phyloP scores from a whole-genome alignment of 2,113 vertebrate genomes.

The Xiphophorus hellerii region DNA sequence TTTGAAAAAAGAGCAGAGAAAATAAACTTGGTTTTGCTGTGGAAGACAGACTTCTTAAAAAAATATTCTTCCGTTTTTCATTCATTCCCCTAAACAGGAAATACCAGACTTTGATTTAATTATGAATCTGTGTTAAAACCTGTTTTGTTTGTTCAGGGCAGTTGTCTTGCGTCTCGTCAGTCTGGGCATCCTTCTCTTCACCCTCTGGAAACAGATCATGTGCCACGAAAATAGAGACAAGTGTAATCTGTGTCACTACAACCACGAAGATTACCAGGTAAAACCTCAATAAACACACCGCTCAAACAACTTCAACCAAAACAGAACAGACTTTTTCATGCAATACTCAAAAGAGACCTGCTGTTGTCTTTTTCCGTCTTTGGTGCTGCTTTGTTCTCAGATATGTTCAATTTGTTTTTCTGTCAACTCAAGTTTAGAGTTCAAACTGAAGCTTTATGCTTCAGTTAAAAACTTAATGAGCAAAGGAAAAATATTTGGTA shows the following conservation, averaged over 20 bases:
- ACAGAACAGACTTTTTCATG: background rate
- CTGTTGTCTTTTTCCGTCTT: background rate
- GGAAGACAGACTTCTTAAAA: background rate
- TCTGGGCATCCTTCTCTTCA: conserved; percentile 80
- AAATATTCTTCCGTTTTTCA: background rate
- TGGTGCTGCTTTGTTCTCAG: background rate
- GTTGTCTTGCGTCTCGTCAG: conserved; percentile 85
- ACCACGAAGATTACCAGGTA: conserved; percentile 78
- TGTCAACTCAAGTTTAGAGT: too few species aligned
- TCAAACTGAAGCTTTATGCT: too few species aligned
- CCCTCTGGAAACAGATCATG: conserved; percentile 86
- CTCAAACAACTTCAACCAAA: background rate
- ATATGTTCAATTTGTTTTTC: background rate
- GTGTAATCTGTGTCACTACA: conserved; percentile 81
- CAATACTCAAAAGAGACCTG: background rate
- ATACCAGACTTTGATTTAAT: background rate
- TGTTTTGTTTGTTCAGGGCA: conserved; percentile 70
- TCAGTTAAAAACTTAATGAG: too few species aligned
- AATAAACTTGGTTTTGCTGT: background rate
- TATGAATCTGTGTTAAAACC: background rate
- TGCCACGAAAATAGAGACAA: conserved; percentile 52
- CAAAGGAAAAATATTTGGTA: too few species aligned
- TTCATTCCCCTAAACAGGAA: background rate
- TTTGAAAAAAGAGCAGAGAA: background rate
- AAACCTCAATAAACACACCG: background rate